Conservation (phyloP, 1,140 invertebrate genomes). For the Apolygus lucorum region DNA sequence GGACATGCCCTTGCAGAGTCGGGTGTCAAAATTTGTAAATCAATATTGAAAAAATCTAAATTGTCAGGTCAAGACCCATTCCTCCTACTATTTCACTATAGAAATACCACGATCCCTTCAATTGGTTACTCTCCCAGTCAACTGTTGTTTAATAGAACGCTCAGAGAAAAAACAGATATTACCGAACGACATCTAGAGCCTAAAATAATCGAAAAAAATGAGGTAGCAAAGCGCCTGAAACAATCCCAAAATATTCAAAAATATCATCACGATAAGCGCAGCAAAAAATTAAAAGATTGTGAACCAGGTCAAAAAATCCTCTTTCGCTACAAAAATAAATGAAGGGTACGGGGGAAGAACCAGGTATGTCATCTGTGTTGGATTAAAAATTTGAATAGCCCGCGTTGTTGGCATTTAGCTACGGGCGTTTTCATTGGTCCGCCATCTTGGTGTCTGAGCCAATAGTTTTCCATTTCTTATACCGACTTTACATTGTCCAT, state of each 20-base stretch:
- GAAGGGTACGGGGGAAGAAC: no score
- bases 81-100: slow-evolving; percentile 4
- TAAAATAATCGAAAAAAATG: background rate
- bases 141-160: background rate
- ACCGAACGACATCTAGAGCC: no score
- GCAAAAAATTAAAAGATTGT: background rate
- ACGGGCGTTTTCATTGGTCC: no score
- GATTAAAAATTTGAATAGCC: no score
- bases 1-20: background rate
- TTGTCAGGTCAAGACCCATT: slow-evolving; percentile 3
- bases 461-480: no score
- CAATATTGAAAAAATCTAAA: background rate
- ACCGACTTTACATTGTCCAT: no score
- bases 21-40: slow-evolving; percentile 3
- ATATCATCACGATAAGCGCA: background rate
- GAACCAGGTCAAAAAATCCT: background rate
- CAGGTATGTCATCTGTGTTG: no score
- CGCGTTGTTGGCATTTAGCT: no score
- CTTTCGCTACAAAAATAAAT: slow-evolving; percentile 2
- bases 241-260: background rate
- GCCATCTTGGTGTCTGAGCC: no score
- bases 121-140: background rate
- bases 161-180: background rate
- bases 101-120: slow-evolving; percentile 4
- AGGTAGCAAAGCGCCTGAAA: background rate